These are phyloP conservation scores for Tenebrio molitor DNA, from an alignment of 1,140 invertebrate genomes.

Conservation along the genomic window DNA sequence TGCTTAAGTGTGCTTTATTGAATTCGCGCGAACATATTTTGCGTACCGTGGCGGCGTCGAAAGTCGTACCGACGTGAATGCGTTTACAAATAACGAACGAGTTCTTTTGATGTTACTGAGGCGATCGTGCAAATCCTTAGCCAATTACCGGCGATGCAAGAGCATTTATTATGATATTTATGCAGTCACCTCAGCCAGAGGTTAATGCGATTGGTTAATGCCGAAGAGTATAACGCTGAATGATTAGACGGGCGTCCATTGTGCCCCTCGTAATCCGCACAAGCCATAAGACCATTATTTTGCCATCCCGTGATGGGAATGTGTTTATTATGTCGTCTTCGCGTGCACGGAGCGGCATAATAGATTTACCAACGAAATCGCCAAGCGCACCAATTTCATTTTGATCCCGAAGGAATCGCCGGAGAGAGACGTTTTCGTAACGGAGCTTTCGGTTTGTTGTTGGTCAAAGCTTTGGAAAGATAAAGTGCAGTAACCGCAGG, in stretches of 20 bases:
- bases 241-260: constrained; percentile 45
- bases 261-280: constrained; percentile 44
- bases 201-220: constrained; percentile 49
- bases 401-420: neutral
- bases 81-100: constrained; percentile 38
- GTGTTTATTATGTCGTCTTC: constrained; percentile 14
- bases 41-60: too few species aligned
- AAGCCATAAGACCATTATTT: constrained; percentile 16
- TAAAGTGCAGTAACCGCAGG: constrained; percentile 12
- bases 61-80: constrained; percentile 3
- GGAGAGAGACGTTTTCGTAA: too few species aligned
- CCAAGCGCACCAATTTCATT: neutral
- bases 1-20: too few species aligned
- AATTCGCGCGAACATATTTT: too few species aligned
- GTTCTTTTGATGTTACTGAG: constrained; percentile 28
- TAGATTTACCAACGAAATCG: neutral
- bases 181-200: constrained; percentile 45
- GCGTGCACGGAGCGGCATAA: constrained; percentile 1
- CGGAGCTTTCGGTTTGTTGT: too few species aligned
- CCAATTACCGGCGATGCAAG: constrained; percentile 44
- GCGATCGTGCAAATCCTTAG: constrained; percentile 31
- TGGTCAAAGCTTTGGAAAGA: constrained; percentile 2
- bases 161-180: constrained; percentile 49
- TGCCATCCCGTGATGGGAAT: neutral
- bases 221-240: constrained; percentile 36